Conservation (phyloP, 2,888 invertebrate genomes). For the Dasypogon diadema region DNA sequence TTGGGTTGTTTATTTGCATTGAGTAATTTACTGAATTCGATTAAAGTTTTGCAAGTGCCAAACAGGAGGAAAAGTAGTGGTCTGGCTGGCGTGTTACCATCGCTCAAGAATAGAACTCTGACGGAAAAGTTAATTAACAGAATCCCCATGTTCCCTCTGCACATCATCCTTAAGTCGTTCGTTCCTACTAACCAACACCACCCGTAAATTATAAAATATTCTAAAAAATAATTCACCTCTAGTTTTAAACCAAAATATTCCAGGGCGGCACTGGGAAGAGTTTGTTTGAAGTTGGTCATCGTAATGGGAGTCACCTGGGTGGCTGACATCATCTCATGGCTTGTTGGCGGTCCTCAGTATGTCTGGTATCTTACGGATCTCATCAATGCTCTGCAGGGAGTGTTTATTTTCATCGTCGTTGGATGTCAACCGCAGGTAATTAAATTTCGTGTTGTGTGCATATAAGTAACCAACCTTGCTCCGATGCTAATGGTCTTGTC, state of each 20-base stretch:
- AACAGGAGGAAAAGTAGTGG: too few relatives aligned
- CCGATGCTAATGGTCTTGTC: neutral
- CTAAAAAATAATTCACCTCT: conserved; percentile 54
- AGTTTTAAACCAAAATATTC: conserved; percentile 61
- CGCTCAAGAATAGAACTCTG: neutral
- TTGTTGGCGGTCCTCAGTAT: conserved; percentile 82
- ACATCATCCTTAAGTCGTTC: neutral
- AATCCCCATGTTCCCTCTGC: neutral
- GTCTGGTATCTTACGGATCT: conserved; percentile 88
- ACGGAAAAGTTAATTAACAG: conserved; percentile 11
- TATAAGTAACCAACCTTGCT: too few relatives aligned
- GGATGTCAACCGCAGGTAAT: conserved; percentile 87
- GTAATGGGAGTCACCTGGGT: conserved; percentile 86
- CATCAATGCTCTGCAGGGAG: conserved; percentile 88
- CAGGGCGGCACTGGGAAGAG: conserved; percentile 84
- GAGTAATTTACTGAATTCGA: neutral
- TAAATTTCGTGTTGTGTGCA: conserved; percentile 51
- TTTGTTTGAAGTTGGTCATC: conserved; percentile 87
- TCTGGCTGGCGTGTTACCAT: neutral
- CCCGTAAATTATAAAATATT: conserved; percentile 22
- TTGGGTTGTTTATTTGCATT: neutral
- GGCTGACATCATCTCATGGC: conserved; percentile 87
- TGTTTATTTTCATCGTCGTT: conserved; percentile 89
- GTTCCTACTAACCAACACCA: neutral
- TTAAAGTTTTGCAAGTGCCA: neutral